Conservation (phyloP, 2,888 invertebrate species). For the Diarsia dahlii region DNA sequence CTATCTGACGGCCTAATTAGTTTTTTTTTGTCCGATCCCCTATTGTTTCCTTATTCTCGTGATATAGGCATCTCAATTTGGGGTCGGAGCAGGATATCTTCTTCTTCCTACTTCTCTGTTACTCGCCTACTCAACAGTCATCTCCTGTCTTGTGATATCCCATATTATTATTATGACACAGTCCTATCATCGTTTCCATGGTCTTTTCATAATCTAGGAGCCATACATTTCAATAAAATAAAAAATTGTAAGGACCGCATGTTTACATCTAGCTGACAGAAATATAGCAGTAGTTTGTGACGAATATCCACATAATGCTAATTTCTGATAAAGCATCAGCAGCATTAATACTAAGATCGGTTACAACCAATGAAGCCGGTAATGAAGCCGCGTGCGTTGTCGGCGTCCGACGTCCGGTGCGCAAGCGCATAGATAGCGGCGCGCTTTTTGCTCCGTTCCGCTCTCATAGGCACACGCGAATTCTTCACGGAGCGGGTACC, state of each 20-base stretch:
- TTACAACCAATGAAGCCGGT: conserved; percentile 55
- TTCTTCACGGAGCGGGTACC: conserved; percentile 51
- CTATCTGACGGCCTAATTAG: too few species aligned
- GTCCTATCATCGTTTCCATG: background rate
- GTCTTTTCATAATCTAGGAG: background rate
- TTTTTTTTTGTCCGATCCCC: too few species aligned
- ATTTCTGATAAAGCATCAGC: background rate
- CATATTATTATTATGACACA: too few species aligned
- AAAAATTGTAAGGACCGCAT: background rate
- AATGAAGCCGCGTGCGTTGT: conserved; percentile 37
- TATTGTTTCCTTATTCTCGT: background rate
- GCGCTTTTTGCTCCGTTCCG: conserved; percentile 75
- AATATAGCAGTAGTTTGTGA: background rate
- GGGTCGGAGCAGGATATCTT: background rate
- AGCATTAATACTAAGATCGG: conserved; percentile 51
- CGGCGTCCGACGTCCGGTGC: conserved; percentile 38
- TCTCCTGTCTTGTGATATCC: background rate
- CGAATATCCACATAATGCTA: background rate
- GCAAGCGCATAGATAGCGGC: conserved; percentile 70
- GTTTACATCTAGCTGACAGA: background rate
- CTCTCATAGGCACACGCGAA: conserved; percentile 71
- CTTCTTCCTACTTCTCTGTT: background rate
- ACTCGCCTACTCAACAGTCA: background rate
- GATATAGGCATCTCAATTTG: background rate
- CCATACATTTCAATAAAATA: background rate